Conservation (phyloP, 2,113 vertebrate species). For the Alligator mississippiensis region DNA sequence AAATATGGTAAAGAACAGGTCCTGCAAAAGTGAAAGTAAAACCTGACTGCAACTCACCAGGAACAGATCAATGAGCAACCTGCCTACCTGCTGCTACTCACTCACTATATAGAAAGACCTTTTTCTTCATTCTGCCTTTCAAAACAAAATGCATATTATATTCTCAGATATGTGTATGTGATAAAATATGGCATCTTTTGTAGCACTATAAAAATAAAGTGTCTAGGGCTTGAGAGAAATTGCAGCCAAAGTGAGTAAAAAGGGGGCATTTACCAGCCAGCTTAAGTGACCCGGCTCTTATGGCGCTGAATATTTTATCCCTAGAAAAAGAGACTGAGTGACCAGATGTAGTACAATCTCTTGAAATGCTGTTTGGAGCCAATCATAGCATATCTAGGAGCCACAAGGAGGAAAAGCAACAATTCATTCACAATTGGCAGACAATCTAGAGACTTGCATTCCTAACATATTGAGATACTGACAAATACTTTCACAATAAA, state of each 20-base stretch:
- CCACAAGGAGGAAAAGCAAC: not conserved
- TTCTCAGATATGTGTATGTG: too few relatives aligned
- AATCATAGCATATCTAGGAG: not conserved
- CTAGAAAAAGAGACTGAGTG: not conserved
- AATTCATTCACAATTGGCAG: slow-evolving; percentile 16
- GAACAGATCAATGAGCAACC: too few relatives aligned
- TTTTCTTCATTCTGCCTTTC: too few relatives aligned
- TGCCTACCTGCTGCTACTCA: too few relatives aligned
- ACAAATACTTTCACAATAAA: not conserved
- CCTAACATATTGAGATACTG: not conserved
- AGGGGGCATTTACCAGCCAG: slow-evolving; percentile 1
- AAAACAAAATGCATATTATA: too few relatives aligned
- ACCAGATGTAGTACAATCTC: not conserved
- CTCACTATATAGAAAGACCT: too few relatives aligned
- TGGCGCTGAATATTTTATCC: not conserved
- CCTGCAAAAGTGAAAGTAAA: too few relatives aligned
- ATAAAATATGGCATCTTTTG: too few relatives aligned
- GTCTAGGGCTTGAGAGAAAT: not conserved
- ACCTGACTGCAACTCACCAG: too few relatives aligned
- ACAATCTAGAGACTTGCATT: not conserved
- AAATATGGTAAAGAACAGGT: too few relatives aligned
- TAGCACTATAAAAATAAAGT: too few relatives aligned
- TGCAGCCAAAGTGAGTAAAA: not conserved
- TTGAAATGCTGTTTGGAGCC: not conserved
- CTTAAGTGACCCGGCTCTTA: not conserved